phyloP scores from a whole-genome alignment of 2,113 vertebrate species.

The Acanthochromis polyacanthus region DNA sequence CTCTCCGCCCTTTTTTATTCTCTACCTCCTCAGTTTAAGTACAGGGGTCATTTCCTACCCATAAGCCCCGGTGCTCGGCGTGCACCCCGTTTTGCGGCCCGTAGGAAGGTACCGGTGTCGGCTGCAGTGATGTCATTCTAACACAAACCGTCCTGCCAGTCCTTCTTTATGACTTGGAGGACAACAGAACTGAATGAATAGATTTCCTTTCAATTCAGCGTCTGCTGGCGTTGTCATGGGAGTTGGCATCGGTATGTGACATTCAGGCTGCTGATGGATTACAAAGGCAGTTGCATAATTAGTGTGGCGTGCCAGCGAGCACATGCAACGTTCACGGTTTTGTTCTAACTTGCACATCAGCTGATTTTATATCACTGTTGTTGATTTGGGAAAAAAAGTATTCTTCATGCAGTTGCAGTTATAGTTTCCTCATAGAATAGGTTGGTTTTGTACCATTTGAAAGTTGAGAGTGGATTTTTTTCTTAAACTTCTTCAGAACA shows the following conservation, averaged over 20 bases:
- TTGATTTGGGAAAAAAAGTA: too few relatives aligned
- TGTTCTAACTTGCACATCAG: constrained; percentile 1
- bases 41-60: constrained; percentile 85
- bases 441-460: too few relatives aligned
- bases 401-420: too few relatives aligned
- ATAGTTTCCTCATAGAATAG: too few relatives aligned
- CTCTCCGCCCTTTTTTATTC: constrained; percentile 28
- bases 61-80: constrained; percentile 83
- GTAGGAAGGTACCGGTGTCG: constrained; percentile 83
- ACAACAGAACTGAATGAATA: constrained; percentile 60
- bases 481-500: too few relatives aligned
- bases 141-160: constrained; percentile 30
- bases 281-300: constrained; percentile 17
- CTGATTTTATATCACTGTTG: background rate
- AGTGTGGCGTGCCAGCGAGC: constrained; percentile 6
- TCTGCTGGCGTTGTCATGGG: constrained; percentile 54
- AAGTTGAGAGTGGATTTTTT: too few relatives aligned
- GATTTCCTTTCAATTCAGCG: constrained; percentile 24
- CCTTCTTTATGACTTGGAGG: background rate
- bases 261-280: constrained; percentile 35
- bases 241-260: constrained; percentile 28
- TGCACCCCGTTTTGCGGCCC: constrained; percentile 81
- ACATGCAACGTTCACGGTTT: background rate
- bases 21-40: constrained; percentile 82
- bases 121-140: constrained; percentile 72